phyloP scores from a whole-genome alignment of 2,888 invertebrate species.

The Spodoptera exigua region DNA sequence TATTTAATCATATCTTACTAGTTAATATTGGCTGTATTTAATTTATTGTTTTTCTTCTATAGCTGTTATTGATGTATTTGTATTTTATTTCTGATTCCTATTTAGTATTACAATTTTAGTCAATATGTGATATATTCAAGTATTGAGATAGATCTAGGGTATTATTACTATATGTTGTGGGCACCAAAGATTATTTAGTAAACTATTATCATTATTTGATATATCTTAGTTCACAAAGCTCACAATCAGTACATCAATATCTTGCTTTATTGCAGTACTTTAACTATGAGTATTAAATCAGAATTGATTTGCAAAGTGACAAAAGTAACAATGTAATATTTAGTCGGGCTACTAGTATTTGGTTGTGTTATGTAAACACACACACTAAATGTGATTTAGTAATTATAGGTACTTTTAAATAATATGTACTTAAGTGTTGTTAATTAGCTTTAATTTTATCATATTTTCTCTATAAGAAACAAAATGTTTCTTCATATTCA shows the following conservation, averaged over 20 bases:
- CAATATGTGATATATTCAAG: conserved; percentile 52
- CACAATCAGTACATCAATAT: not conserved
- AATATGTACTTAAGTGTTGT: conserved; percentile 57
- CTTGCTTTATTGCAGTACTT: not conserved
- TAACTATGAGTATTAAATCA: conserved; percentile 5
- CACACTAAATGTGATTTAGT: conserved; percentile 54
- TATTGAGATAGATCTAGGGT: conserved; percentile 29
- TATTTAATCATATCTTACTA: conserved; percentile 20
- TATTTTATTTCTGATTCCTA: conserved; percentile 48
- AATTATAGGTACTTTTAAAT: conserved; percentile 35
- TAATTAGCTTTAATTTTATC: conserved; percentile 53
- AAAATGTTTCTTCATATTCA: conserved; percentile 11
- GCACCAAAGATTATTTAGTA: conserved; percentile 43
- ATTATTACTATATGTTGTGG: conserved; percentile 14
- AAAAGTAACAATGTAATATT: conserved; percentile 10
- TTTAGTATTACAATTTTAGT: conserved; percentile 51
- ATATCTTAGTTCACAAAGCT: conserved; percentile 4
- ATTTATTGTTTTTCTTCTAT: conserved; percentile 10
- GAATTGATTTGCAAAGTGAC: conserved; percentile 12
- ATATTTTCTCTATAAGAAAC: conserved; percentile 15
- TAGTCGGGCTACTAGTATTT: conserved; percentile 31
- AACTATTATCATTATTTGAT: conserved; percentile 10
- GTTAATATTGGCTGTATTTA: conserved; percentile 10
- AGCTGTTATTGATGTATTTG: conserved; percentile 3
- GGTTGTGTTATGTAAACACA: conserved; percentile 44